Base-by-base conservation (phyloP, 92 coral and sea anemone species). In the Anthopleura xanthogrammica region DNA sequence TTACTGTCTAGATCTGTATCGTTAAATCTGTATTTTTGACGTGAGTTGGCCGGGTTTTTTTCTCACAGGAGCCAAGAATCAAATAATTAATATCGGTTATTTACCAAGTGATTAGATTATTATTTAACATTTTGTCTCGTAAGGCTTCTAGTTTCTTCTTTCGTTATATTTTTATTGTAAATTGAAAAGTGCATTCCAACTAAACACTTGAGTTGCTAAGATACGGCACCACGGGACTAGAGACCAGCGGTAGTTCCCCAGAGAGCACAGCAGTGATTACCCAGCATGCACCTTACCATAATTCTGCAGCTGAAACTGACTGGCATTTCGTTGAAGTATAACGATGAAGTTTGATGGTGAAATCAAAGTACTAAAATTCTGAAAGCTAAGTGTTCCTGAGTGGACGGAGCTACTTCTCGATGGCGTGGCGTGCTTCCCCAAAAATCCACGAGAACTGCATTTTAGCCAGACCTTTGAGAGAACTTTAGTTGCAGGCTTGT, bases 151-250 rank as follows among this genome's bases (percentile, higher is more conserved):
- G 70, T 23, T 62, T 58, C 13, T 14, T 58, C 19, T 19, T 58
- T 58, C n/a, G 0, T 1, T 62, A 7, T 62, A n/a, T 62, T 62
- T 20, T 23, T 62, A 20, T 62, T 62, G 39, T 72, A 72, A 22
- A 41, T 41, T 13, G 58, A 43, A 75, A 46, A 75, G n/a, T 9
- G 56, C 50, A 42, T 75, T 75, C 79, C 60, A 75, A 12, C 60
- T 12, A 75, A 75, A 19, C 79, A 75, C 79, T 16, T 75, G 0
- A 13, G 54, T 75, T 75, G 56, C 79, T 43, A 75, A 42, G 79
- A 62, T 62, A 62, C 70, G 10, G 24, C 70, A 62, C 70, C 24
- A 62, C 36, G 70, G 9, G 36, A 62, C 36, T 20, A 23, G 70
- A 62, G 70, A 62, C 70, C 70, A 62, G 70, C 70, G 29, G 70